phyloP scores from a whole-genome alignment of 1,140 invertebrate genomes.

The Scylla paramamosain region DNA sequence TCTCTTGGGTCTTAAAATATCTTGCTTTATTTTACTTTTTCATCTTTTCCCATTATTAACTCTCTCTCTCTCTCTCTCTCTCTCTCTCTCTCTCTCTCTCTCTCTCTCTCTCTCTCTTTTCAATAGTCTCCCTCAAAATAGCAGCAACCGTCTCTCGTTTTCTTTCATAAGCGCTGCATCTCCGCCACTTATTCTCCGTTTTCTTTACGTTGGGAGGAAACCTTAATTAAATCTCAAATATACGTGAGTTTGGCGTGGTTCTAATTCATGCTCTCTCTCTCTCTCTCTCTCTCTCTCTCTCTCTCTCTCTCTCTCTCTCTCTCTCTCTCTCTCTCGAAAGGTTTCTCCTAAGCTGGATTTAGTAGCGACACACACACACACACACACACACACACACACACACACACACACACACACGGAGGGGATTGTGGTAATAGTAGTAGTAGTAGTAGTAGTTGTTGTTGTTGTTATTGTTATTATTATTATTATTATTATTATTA shows the following conservation, averaged over 20 bases:
- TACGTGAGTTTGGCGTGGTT: too few species aligned
- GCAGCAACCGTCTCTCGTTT: too few species aligned
- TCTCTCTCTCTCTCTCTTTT: background rate
- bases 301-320: slow-evolving; percentile 3
- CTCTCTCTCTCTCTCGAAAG: too few species aligned
- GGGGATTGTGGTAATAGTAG: too few species aligned
- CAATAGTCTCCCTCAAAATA: background rate
- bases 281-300: background rate
- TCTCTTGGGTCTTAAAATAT: background rate
- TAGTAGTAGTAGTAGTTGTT: too few species aligned
- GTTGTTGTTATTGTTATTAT: too few species aligned
- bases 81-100: background rate
- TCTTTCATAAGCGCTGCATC: too few species aligned
- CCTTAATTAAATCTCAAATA: too few species aligned
- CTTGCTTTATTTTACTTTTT: background rate
- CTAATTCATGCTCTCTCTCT: background rate
- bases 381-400: slow-evolving; percentile 48
- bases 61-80: background rate
- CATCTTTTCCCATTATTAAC: background rate
- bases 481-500: too few species aligned
- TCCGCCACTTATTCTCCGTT: too few species aligned
- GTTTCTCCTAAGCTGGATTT: too few species aligned
- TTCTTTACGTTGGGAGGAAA: too few species aligned
- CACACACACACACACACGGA: background rate
- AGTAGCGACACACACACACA: slow-evolving; percentile 51